A percentile compares a stretch with the other conserved stretches of the same genome.
phyloP scores from a whole-genome alignment of 2,113 vertebrate genomes.

The Prionailurus viverrinus region DNA sequence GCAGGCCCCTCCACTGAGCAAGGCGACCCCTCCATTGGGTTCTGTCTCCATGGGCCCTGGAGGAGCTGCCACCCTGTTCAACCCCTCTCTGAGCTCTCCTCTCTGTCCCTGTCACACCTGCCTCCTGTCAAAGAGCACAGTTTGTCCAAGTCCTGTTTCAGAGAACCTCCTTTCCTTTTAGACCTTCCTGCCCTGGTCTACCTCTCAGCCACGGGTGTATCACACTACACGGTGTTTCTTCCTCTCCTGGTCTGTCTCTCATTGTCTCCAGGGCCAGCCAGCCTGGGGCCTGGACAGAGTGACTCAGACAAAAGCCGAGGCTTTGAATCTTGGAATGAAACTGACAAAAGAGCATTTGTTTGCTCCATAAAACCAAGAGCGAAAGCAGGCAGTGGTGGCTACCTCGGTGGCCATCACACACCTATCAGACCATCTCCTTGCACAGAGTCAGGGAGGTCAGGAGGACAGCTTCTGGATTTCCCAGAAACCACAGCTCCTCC shows the following conservation, averaged over 20 bases:
- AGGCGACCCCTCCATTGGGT: no score
- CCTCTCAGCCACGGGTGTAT: background rate
- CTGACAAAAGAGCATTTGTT: fast-evolving
- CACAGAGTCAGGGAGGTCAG: background rate
- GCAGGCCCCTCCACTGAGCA: background rate
- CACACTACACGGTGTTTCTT: background rate
- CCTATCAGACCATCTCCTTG: background rate
- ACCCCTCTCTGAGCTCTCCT: no score
- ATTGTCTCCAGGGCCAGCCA: background rate
- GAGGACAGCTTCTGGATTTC: background rate
- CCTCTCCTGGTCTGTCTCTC: background rate
- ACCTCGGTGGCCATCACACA: background rate
- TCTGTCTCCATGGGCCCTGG: background rate
- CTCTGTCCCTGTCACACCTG: background rate
- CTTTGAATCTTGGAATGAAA: background rate
- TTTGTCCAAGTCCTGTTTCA: background rate
- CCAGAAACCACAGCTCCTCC: background rate
- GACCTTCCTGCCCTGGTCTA: background rate
- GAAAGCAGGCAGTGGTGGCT: background rate
- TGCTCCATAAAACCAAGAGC: background rate
- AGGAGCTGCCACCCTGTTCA: background rate
- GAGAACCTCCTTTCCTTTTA: background rate
- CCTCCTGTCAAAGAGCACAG: background rate
- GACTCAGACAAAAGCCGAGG: background rate
- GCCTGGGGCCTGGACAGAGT: background rate